These are phyloP conservation scores for Craniophora ligustri DNA, from an alignment of 2,888 invertebrate species.

Conservation along the genomic window DNA sequence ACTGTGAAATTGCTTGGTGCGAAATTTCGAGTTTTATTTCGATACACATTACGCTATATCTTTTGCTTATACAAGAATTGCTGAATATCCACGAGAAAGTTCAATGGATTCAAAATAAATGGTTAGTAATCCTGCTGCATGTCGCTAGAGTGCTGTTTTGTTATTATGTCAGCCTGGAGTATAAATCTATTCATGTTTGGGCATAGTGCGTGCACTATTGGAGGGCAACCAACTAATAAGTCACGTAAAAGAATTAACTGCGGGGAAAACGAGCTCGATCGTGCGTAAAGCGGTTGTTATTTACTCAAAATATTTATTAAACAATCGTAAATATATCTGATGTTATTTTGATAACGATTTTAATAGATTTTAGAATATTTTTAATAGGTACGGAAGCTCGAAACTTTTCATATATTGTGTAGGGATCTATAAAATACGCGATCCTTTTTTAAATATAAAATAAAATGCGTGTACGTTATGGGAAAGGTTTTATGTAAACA, in stretches of 20 bases:
- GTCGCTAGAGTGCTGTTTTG: constrained; percentile 12
- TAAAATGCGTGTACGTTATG: neutral
- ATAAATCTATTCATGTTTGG: constrained; percentile 60
- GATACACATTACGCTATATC: constrained; percentile 33
- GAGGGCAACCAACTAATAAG: constrained; percentile 55
- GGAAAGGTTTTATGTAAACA: too few relatives aligned
- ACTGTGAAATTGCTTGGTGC: constrained; percentile 53
- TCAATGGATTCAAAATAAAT: constrained; percentile 45
- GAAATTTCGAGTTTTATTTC: constrained; percentile 49
- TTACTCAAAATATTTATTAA: constrained; percentile 44
- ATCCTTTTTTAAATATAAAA: neutral
- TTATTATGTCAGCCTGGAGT: constrained; percentile 22
- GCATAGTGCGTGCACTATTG: constrained; percentile 57
- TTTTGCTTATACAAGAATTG: constrained; percentile 11
- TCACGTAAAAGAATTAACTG: constrained; percentile 49
- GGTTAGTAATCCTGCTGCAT: constrained; percentile 20
- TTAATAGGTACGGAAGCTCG: constrained; percentile 4
- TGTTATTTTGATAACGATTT: constrained; percentile 36
- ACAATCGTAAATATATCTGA: constrained; percentile 38
- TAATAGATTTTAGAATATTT: constrained; percentile 23
- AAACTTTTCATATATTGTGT: constrained; percentile 3
- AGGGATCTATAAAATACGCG: constrained; percentile 18
- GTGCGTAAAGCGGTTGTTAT: constrained; percentile 36
- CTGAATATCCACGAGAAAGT: constrained; percentile 10
- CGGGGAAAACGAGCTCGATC: constrained; percentile 33